Base-by-base conservation (phyloP, 2,888 invertebrate species). In the Aricia artaxerxes region DNA sequence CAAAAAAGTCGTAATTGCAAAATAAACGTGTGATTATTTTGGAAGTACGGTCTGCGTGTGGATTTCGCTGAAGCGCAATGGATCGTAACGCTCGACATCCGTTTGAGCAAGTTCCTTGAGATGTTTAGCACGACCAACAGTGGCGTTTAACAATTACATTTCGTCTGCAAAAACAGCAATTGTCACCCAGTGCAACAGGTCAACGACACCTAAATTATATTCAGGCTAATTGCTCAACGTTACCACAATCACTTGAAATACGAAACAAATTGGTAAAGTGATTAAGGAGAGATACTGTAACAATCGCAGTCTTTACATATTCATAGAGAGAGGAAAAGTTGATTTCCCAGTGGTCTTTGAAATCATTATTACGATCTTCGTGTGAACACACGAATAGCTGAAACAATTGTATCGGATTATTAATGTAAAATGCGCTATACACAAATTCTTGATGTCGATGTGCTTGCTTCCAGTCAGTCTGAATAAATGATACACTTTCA, bases 1-100 rank as follows among this genome's bases (percentile, higher is more conserved):
- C 4, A 57, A 57, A 57, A 49, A 57, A 57, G 3, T 16, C 53
- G 2, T n/a, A 61, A 24, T 72, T 38, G 11, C 72, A 24, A 24
- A 24, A 31, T 44, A 38, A 31, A 44, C 31, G 49, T 78, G 16
- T 53, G 13, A 44, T 61, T 13, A 49, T 75, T 79, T 75, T 31
- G 64, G 73, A 72, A 13, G 13, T 40, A 57, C 16, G 7, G 53
- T 35, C 38, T 60, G 73, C 73, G 60, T 31, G 24, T 24, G 49
- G 85, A 86, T 89, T 91, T 91, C 90, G 88, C 85, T 85, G 89
- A 90, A 90, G 88, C 84, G 88, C 88, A 88, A 78, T 89, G 88
- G 85, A 87, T 87, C 88, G 89, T 91, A 88, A 89, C 89, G 87
- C 87, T 82, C 84, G 86, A 86, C 87, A 87, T 88, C 88, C 87